Conservation (phyloP, 2,797 vertebrate genomes). For the Sardinella longiceps region DNA sequence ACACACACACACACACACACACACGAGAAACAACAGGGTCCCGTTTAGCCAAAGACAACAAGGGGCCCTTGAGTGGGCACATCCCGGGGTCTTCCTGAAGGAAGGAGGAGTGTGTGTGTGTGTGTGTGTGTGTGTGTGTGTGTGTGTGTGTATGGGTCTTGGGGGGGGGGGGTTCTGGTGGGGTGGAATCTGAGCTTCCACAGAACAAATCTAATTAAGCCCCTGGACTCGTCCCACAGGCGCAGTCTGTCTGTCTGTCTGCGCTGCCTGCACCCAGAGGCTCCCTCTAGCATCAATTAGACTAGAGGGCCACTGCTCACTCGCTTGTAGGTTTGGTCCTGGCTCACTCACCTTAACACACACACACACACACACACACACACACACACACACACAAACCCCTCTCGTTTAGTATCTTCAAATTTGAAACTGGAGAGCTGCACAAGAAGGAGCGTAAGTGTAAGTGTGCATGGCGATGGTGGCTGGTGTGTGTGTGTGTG, state of each 20-base stretch:
- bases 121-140: too few relatives aligned
- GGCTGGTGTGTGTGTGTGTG: not conserved
- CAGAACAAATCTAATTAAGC: slow-evolving; percentile 56
- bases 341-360: slow-evolving; percentile 1
- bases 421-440: slow-evolving; percentile 52
- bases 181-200: slow-evolving; percentile 43
- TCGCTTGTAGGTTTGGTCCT: not conserved
- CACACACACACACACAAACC: not conserved
- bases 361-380: too few relatives aligned
- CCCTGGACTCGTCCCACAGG: slow-evolving; percentile 43
- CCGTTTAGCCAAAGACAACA: slow-evolving; percentile 17
- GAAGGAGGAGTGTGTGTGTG: not conserved
- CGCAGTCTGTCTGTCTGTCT: slow-evolving; percentile 14
- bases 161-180: not conserved
- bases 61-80: not conserved
- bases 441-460: slow-evolving; percentile 40
- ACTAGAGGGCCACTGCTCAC: slow-evolving; percentile 24
- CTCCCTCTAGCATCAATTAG: slow-evolving; percentile 36
- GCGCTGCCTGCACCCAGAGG: not conserved
- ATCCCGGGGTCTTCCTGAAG: slow-evolving; percentile 14
- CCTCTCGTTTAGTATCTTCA: slow-evolving; percentile 26
- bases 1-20: too few relatives aligned
- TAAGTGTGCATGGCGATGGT: not conserved
- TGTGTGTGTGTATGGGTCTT: not conserved
- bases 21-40: slow-evolving; percentile 21